Evolutionary conservation across 1,140 invertebrate species (phyloP), one percentile per base, ranked within the genome.

Genomic region (Cydia strobilella): DNA sequence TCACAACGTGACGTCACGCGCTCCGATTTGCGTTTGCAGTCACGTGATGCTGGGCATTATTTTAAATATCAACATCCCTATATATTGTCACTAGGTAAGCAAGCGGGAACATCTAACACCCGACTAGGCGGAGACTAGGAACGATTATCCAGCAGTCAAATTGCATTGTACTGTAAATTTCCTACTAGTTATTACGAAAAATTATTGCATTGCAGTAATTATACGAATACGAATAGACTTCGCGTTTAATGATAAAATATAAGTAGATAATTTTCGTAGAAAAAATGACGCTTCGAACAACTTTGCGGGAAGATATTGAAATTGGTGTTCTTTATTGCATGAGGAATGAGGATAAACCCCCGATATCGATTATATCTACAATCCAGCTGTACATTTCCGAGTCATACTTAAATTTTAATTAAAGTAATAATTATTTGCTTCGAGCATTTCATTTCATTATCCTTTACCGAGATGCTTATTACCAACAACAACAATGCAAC

Each of bases 171-270:
- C 23, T 27, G 25, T 69, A 69, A 35, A 35, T 39, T 27, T 66
- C 15, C 65, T 69, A 69, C 31, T 69, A 59, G 15, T 69, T 69
- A 69, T 69, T 35, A 69, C 65, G 31, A 69, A 69, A 69, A 69
- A 69, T 65, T 69, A 72, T 72, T 72, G 71, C 71, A 72, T 48
- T 48, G 65, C 65, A 39, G 65, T 69, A 69, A 69, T 69, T 69
- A 35, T 69, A 69, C 65, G 31, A 69, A 69, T 23, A 20, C 65
- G 31, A 69, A 69, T 10, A 6, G 13, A 66, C 12, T 69, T 35
- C 31, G 65, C 31, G 65, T 69, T 69, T 69, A 69, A 69, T 39
- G 27, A 35, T 69, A 35, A 35, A 69, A 35, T 69, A 35, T 39
- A 69, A 39, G 27, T 69, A 69, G 23, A 35, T 63, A 63, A 31